phyloP scores from a whole-genome alignment of 2,888 invertebrate species.

The Bruchidius siliquastri region DNA sequence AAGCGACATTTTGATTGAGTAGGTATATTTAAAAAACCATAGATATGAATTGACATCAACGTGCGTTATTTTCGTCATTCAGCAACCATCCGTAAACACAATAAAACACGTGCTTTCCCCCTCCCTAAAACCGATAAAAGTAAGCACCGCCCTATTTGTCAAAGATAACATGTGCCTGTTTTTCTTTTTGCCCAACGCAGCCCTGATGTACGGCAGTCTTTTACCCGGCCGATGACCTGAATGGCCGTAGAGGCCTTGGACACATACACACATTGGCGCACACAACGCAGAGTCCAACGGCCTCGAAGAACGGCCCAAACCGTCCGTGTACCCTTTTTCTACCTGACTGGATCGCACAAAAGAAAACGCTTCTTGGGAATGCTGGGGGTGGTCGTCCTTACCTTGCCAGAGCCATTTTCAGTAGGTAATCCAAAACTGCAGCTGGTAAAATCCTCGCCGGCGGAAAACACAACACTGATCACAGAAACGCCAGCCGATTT shows the following conservation, averaged over 20 bases:
- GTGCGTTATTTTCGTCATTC: not conserved
- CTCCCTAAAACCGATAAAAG: not conserved
- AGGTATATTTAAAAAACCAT: too few relatives aligned
- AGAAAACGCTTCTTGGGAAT: not conserved
- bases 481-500: not conserved
- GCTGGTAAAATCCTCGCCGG: slow-evolving; percentile 6
- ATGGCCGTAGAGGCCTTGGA: not conserved
- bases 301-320: not conserved
- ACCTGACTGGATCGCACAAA: not conserved
- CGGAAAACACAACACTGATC: not conserved
- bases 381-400: slow-evolving; percentile 12
- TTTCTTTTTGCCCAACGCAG: not conserved
- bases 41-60: too few relatives aligned
- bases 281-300: not conserved
- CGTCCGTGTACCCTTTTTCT: not conserved
- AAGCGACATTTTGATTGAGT: too few relatives aligned
- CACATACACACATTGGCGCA: not conserved
- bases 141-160: not conserved
- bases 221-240: not conserved
- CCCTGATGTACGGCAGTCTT: not conserved
- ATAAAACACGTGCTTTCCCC: slow-evolving; percentile 1
- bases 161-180: not conserved
- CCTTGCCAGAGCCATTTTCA: slow-evolving; percentile 33
- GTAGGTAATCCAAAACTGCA: slow-evolving; percentile 27
- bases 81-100: not conserved